Evolutionary conservation across 2,797 vertebrate species (phyloP), one percentile per base, ranked within the genome.

Genomic region (Adrianichthys oophorus): DNA sequence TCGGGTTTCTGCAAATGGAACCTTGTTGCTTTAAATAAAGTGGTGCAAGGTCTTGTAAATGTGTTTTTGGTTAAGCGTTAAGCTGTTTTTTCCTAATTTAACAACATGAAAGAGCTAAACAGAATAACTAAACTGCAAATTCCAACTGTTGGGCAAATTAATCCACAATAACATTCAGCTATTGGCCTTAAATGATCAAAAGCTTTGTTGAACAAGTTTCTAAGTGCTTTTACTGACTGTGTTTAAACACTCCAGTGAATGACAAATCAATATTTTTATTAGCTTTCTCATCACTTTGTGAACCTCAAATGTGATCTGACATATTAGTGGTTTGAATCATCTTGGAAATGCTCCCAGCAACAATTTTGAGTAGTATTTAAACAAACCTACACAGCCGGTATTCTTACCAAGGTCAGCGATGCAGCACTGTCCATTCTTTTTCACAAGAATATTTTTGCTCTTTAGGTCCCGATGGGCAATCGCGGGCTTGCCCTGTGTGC

Each of bases 361-460:
- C 21, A 52, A 0, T 13, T 13, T 18, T 56, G 15, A 49, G 3
- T 26, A 4, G 0, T 1, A 17, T 19, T 13, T 5, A 23, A 0
- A 55, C 26, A 48, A 46, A 44, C 1, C 24, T 3, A n/a, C 41
- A 12, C 7, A 14, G 1, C 43, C 1, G 12, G 18, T 18, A n/a
- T 68, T 58, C 92, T 92, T 84, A 97, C 97, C 97, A 1, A 99
- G 85, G 78, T 99, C 97, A 4, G 97, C 97, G 40, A 99, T 98
- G 91, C 97, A 98, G 88, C 97, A 98, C 84, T 98, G 97, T 6
- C 97, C 95, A 0, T 96, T 99, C 83, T 96, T 97, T 90, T 97
- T 96, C 5, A 99, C 97, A 10, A 99, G 87, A 81, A 99, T 94
- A 59, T 98, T 99, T 87, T 98, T 99, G 94, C 97, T 99, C 88